Evolutionary conservation across 2,797 vertebrate species (phyloP).

Genomic region (Morus bassanus): DNA sequence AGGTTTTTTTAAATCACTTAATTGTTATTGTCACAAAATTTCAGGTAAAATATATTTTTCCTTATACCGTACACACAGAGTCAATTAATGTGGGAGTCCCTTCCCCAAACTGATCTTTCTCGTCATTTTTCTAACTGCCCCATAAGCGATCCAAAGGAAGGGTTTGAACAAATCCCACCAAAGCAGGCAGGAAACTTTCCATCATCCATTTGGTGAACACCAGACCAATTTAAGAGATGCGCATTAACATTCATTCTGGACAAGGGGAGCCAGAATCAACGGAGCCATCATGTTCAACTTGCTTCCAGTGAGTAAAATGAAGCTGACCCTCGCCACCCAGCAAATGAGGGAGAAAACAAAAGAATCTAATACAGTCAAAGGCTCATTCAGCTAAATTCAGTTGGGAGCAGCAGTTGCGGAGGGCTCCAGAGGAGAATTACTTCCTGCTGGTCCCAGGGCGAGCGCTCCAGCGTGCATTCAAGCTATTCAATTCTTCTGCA

Average conservation of each 20-base stretch:
- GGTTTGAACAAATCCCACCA: background rate
- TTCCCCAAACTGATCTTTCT: background rate
- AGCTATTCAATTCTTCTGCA: background rate
- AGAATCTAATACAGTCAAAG: fast-evolving
- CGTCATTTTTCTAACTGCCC: background rate
- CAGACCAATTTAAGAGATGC: background rate
- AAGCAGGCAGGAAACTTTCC: background rate
- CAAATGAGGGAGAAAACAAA: background rate
- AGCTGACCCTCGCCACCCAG: background rate
- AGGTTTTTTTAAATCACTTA: background rate
- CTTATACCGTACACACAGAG: background rate
- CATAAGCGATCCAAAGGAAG: background rate
- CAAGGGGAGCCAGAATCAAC: background rate
- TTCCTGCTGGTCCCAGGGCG: background rate
- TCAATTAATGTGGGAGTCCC: background rate
- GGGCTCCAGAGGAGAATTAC: background rate
- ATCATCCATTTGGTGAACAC: background rate
- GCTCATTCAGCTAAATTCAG: background rate
- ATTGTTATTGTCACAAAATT: background rate
- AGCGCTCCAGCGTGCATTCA: background rate
- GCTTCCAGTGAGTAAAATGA: background rate
- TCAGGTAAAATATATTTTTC: background rate
- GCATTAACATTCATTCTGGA: background rate
- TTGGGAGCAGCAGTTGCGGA: background rate
- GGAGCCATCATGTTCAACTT: background rate